These are phyloP conservation scores for Bedellia somnulentella DNA, from an alignment of 2,888 invertebrate genomes.

Conservation along the genomic window DNA sequence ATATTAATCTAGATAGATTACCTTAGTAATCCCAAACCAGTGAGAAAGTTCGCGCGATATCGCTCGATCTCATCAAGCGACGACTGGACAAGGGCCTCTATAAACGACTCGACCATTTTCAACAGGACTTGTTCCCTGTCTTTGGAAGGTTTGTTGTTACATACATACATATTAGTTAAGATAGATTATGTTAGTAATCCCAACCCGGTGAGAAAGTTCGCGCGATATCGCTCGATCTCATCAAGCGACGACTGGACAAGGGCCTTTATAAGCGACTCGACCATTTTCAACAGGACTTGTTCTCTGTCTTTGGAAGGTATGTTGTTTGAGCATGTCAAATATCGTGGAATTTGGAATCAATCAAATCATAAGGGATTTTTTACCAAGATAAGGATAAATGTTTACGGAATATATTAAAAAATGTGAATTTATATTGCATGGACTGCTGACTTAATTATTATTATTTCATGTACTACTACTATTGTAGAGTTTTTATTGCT, in stretches of 20 bases:
- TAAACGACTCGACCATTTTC: slow-evolving; percentile 90
- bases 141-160: slow-evolving; percentile 66
- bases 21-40: slow-evolving; percentile 44
- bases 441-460: too few relatives aligned
- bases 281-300: slow-evolving; percentile 95
- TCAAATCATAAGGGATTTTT: too few relatives aligned
- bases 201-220: slow-evolving; percentile 65
- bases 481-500: too few relatives aligned
- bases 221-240: slow-evolving; percentile 87
- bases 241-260: slow-evolving; percentile 89
- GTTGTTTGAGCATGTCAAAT: too few relatives aligned
- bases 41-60: slow-evolving; percentile 76
- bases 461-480: too few relatives aligned
- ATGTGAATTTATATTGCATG: too few relatives aligned
- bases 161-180: too few relatives aligned
- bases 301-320: slow-evolving; percentile 81
- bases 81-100: slow-evolving; percentile 91
- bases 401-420: too few relatives aligned
- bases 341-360: too few relatives aligned
- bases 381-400: too few relatives aligned
- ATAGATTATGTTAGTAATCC: too few relatives aligned
- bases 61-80: slow-evolving; percentile 90
- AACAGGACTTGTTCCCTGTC: slow-evolving; percentile 94
- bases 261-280: slow-evolving; percentile 92
- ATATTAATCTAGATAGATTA: too few relatives aligned